phyloP scores from a whole-genome alignment of 2,888 invertebrate genomes.

The Timema podura region DNA sequence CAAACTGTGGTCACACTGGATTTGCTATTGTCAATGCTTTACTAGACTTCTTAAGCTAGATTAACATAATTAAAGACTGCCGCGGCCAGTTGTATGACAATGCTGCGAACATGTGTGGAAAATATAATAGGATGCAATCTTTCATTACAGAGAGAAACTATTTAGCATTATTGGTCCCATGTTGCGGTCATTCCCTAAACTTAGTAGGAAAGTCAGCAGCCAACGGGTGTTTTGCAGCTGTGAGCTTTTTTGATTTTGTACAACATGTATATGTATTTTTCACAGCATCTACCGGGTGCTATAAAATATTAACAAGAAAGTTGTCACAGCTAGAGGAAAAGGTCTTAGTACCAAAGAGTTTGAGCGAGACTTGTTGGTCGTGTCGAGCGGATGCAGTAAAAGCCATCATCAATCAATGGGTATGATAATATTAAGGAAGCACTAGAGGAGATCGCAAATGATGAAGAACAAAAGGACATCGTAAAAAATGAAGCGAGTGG shows the following conservation, averaged over 20 bases:
- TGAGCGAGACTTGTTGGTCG: neutral
- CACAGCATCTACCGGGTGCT: neutral
- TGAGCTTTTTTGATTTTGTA: neutral
- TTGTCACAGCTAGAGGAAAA: neutral
- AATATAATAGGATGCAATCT: neutral
- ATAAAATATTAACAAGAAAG: neutral
- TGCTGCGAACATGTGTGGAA: neutral
- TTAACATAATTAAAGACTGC: too few relatives aligned
- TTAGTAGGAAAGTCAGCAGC: slow-evolving; percentile 5
- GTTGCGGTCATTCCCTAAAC: neutral
- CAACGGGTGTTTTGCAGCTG: neutral
- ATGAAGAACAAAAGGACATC: neutral
- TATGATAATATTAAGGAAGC: neutral
- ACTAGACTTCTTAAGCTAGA: too few relatives aligned
- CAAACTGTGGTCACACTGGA: too few relatives aligned
- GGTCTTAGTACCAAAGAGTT: neutral
- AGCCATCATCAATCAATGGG: neutral
- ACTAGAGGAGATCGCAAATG: neutral
- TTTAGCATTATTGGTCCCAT: neutral
- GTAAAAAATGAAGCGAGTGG: too few relatives aligned
- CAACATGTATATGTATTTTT: slow-evolving; percentile 1
- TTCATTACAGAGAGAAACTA: neutral
- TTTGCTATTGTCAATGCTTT: too few relatives aligned
- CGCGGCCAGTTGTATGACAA: too few relatives aligned
- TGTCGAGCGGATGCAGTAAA: neutral